Conservation (phyloP, 2,113 vertebrate species). For the Bubo scandiacus region DNA sequence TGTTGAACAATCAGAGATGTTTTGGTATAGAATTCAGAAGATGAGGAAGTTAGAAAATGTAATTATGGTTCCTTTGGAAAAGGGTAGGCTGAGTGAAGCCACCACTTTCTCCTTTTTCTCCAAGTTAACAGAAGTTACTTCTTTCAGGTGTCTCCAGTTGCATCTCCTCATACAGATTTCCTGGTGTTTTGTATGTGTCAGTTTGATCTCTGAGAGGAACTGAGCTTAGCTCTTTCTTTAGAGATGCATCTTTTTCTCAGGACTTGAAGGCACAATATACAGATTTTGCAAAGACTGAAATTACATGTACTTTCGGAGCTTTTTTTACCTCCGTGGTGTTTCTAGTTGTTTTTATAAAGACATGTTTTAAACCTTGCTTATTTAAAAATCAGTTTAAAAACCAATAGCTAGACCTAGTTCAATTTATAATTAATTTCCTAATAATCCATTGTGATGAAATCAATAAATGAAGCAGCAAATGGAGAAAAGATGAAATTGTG, state of each 20-base stretch:
- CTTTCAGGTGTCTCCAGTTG: neutral
- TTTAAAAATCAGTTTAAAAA: neutral
- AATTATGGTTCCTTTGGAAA: neutral
- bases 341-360: neutral
- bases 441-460: neutral
- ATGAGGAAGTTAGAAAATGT: neutral
- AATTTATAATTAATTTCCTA: neutral
- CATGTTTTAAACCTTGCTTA: neutral
- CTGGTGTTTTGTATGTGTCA: neutral
- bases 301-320: neutral
- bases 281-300: neutral
- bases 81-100: neutral
- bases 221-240: neutral
- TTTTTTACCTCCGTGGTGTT: neutral
- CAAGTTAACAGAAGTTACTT: neutral
- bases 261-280: neutral
- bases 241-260: neutral
- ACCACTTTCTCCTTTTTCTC: neutral
- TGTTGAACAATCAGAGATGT: neutral
- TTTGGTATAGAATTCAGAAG: neutral
- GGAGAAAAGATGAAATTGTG: neutral
- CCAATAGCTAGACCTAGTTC: neutral
- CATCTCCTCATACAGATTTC: neutral
- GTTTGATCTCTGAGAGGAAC: neutral
- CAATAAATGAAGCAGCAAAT: neutral